Conservation (phyloP, 1,140 invertebrate genomes). For the Ctenoplectra terminalis region DNA sequence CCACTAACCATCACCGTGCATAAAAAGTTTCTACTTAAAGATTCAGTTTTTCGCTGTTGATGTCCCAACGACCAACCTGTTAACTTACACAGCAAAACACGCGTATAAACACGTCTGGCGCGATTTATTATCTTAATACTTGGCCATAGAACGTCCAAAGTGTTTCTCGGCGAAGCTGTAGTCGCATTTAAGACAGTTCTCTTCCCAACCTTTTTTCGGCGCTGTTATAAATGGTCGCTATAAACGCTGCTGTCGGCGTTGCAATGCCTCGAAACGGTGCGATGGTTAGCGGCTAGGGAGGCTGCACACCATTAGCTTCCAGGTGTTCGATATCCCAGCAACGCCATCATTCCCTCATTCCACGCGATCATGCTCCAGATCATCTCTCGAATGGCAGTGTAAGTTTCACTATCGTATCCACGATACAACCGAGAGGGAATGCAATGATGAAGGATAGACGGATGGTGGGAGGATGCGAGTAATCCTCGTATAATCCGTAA, state of each 20-base stretch:
- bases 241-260: slow-evolving; percentile 51
- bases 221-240: slow-evolving; percentile 64
- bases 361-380: slow-evolving; percentile 67
- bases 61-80: not conserved
- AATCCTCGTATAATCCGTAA: slow-evolving; percentile 60
- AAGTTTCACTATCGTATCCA: slow-evolving; percentile 52
- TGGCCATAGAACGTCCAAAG: not conserved
- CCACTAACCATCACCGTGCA: not conserved
- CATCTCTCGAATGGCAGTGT: slow-evolving; percentile 57
- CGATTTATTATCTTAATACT: slow-evolving; percentile 5
- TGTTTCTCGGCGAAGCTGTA: not conserved
- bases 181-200: slow-evolving; percentile 23
- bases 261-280: slow-evolving; percentile 22
- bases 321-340: slow-evolving; percentile 75
- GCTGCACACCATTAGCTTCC: slow-evolving; percentile 72
- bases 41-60: not conserved
- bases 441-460: not conserved
- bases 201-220: slow-evolving; percentile 49
- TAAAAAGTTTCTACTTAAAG: not conserved
- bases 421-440: not conserved
- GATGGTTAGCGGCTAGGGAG: slow-evolving; percentile 28
- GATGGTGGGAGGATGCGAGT: slow-evolving; percentile 44
- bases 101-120: not conserved
- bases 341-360: slow-evolving; percentile 57
- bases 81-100: not conserved